Evolutionary conservation across 2,888 invertebrate genomes (phyloP).

Genomic region (Ryuthela nishihirai): DNA sequence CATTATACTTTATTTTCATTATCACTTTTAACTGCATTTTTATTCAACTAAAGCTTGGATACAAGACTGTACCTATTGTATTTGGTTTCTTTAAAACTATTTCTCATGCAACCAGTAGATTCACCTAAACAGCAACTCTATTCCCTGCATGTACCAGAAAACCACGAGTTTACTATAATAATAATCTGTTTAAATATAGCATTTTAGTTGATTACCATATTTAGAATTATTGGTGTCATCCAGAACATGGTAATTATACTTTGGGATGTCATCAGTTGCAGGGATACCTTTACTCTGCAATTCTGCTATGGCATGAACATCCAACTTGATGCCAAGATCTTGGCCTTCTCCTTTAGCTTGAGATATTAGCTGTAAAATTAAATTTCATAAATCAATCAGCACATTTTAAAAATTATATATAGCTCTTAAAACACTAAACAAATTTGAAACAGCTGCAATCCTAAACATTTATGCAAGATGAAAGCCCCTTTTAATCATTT

Average conservation of each 20-base stretch:
- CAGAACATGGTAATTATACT: conserved; percentile 77
- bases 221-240: conserved; percentile 63
- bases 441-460: too few relatives aligned
- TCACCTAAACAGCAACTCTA: too few relatives aligned
- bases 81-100: too few relatives aligned
- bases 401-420: neutral
- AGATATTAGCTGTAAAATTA: conserved; percentile 62
- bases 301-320: conserved; percentile 91
- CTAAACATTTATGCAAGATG: too few relatives aligned
- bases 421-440: neutral
- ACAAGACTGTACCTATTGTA: too few relatives aligned
- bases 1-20: too few relatives aligned
- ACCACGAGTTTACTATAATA: neutral
- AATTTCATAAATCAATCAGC: neutral
- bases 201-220: conserved; percentile 56
- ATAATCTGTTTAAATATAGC: neutral
- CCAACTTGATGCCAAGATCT: conserved; percentile 80
- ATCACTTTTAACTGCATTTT: too few relatives aligned
- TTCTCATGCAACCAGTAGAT: too few relatives aligned
- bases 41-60: too few relatives aligned
- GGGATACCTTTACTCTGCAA: conserved; percentile 70
- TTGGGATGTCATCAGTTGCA: conserved; percentile 83
- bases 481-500: too few relatives aligned
- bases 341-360: conserved; percentile 78
- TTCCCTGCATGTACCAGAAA: too few relatives aligned